These are phyloP conservation scores for Elymnias hypermnestra DNA, from an alignment of 1,140 invertebrate species.

Conservation along the genomic window DNA sequence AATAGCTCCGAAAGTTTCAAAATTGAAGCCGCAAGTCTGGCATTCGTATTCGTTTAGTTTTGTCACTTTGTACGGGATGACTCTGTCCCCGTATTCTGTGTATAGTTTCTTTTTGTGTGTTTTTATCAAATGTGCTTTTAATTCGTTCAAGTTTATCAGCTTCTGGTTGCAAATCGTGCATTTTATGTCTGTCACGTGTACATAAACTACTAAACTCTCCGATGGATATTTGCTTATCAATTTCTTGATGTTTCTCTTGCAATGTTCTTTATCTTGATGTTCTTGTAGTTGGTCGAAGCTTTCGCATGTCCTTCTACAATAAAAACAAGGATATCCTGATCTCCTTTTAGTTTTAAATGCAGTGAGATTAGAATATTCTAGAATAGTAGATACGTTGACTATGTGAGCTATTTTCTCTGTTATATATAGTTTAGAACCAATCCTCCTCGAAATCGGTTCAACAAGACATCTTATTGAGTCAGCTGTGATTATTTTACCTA, in stretches of 20 bases:
- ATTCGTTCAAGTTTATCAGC: conserved; percentile 27
- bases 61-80: conserved; percentile 35
- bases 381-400: conserved; percentile 28
- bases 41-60: conserved; percentile 34
- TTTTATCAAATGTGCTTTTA: conserved; percentile 35
- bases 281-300: conserved; percentile 23
- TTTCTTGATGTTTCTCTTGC: conserved; percentile 30
- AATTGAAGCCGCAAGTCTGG: conserved; percentile 33
- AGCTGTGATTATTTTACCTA: conserved; percentile 26
- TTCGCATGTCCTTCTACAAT: conserved; percentile 31
- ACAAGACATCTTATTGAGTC: conserved; percentile 17
- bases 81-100: conserved; percentile 28
- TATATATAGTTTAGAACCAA: conserved; percentile 15
- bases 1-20: conserved; percentile 36
- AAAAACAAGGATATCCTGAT: conserved; percentile 31
- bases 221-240: conserved; percentile 23
- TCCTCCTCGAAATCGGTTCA: conserved; percentile 11
- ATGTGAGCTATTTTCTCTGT: conserved; percentile 29
- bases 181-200: conserved; percentile 35
- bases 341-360: conserved; percentile 35
- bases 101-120: conserved; percentile 34
- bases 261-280: conserved; percentile 30
- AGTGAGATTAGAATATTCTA: conserved; percentile 37
- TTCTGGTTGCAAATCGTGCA: conserved; percentile 33
- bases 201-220: conserved; percentile 34